These are phyloP conservation scores for Apteryx owenii DNA, from an alignment of 2,113 vertebrate genomes.

Conservation along the genomic window DNA sequence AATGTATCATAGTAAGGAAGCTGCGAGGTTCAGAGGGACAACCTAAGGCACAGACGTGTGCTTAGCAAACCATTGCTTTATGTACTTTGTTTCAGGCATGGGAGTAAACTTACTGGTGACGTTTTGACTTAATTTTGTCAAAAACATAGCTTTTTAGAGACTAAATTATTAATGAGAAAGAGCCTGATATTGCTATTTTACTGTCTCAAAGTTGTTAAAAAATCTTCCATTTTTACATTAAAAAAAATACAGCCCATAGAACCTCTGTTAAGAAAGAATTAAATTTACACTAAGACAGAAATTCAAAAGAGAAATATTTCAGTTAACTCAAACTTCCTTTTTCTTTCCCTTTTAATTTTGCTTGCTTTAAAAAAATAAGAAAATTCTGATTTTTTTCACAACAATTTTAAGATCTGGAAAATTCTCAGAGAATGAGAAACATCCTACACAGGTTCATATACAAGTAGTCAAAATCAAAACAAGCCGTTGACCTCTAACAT, in stretches of 20 bases:
- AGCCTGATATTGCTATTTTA: neutral
- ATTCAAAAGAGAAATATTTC: neutral
- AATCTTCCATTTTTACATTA: neutral
- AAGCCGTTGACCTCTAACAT: neutral
- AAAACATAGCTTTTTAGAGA: neutral
- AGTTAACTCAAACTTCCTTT: neutral
- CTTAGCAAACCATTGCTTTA: neutral
- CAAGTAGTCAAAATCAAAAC: neutral
- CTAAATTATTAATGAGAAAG: neutral
- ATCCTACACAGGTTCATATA: neutral
- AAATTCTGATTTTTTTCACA: neutral
- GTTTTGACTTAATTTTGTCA: neutral
- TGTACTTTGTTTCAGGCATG: neutral
- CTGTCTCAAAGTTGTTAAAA: neutral
- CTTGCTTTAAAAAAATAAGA: neutral
- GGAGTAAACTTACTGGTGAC: neutral
- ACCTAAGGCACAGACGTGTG: neutral
- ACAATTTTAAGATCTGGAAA: neutral
- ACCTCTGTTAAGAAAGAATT: neutral
- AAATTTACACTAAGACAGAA: neutral
- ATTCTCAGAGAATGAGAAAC: neutral
- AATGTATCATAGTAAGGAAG: neutral
- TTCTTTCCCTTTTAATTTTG: neutral
- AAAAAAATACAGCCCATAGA: neutral
- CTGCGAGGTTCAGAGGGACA: neutral